Base-by-base conservation (phyloP, 2,888 invertebrate species). In the Phasia obesa region DNA sequence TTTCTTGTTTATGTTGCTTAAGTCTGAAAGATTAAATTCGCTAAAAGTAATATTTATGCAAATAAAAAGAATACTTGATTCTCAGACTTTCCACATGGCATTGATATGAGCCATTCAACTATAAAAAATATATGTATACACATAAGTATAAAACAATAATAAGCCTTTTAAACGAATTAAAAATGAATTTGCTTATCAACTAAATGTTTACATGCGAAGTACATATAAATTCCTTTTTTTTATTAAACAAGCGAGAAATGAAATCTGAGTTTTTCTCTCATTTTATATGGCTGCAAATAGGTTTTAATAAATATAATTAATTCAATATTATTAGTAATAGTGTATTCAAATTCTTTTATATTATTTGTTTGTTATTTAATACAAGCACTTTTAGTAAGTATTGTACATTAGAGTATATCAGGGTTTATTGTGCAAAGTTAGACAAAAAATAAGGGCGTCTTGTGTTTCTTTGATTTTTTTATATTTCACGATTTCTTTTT, bases 381-480 rank as follows among this genome's bases (percentile, higher is more conserved):
- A 17, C 2, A 5, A 5, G 27, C 27, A 47, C 17, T 19, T 1
- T 47, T 7, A 19, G 44, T 19, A 27, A 2, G 44, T 47, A 6
- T 19, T 13, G 17, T 7, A 31, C 42, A 31, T 6, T 1, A 69
- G 6, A 69, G 62, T 53, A 60, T 42, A 23, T 59, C 59, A 57
- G 67, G 49, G 67, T n/a, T n/a, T 60, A 42, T 55, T 31, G 11
- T n/a, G 6, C 35, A 27, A 51, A 49, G 4, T n/a, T n/a, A n/a
- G n/a, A n/a, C n/a, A 11, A n/a, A 44, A 67, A 77, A 69, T 69
- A 69, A 69, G 69, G 76, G 76, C 69, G 69, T 69, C 42, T 62
- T 62, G 62, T 49, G 21, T 53, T 44, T 49, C 13, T 17, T 21
- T n/a, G n/a, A n/a, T n/a, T 21, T 17, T 35, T 23, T 44, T 13